Base-by-base conservation (phyloP, 92 coral and sea anemone species). In the Parazoanthus darwini region DNA sequence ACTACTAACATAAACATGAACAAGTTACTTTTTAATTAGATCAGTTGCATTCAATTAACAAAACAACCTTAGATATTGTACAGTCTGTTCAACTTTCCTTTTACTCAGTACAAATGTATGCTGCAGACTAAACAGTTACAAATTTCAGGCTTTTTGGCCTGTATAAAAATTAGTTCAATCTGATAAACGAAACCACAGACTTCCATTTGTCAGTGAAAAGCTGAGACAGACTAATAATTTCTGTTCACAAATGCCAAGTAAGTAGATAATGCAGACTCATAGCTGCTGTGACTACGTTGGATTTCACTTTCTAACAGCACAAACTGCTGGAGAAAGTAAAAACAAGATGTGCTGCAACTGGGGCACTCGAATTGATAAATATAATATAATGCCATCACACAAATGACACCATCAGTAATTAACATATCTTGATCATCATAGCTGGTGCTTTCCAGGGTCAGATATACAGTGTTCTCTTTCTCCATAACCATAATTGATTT, bases 361-460 rank as follows among this genome's bases (percentile, higher is more conserved):
- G 71, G 71, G 71, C 18, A 65, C 25, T 20, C 71, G 25, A 65
- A 65, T 0, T 20, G 25, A n/a, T 65, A 65, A 20, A 65, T n/a
- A 65, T 65, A 65, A 65, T 20, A 65, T 65, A 65, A n/a, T 65
- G 71, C 71, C 22, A 65, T 20, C 22, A 65, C 6, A 18, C 71
- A 65, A n/a, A 65, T 20, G n/a, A 65, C n/a, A 18, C 26, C 26
- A 65, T 65, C 71, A 65, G 26, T 65, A 18, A 65, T 18, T 65
- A 65, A 65, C 71, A 65, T 65, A 65, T 65, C 71, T n/a, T 65
- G 26, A 65, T 65, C 71, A 65, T 65, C 71, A 65, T 65, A 65
- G 25, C 25, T n/a, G 25, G 71, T 18, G 25, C 71, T 7, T 65
- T 65, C 71, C 6, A 65, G 71, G 71, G 71, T 65, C 71, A 65